These are phyloP conservation scores for human DNA, from an alignment of 2,113 vertebrate species.

Conservation along the genomic window DNA sequence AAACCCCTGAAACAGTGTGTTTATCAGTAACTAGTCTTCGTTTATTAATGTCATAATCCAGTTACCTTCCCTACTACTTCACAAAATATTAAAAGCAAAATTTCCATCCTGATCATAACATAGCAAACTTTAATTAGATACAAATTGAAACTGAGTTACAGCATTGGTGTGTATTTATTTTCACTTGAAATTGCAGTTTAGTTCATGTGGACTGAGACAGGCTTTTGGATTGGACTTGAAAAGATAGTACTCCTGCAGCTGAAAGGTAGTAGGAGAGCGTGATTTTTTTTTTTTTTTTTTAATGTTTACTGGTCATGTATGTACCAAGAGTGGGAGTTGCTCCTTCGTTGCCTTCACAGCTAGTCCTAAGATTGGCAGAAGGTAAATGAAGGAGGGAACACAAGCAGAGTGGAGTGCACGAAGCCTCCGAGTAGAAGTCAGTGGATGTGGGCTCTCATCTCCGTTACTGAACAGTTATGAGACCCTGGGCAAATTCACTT, in stretches of 20 bases:
- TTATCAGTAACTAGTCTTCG: not conserved
- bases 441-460: not conserved
- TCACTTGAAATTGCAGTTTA: not conserved
- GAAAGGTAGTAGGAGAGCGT: not conserved
- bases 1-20: not conserved
- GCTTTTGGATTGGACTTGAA: constrained; percentile 1
- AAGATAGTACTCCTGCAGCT: not conserved
- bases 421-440: not conserved
- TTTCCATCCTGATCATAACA: constrained; percentile 25
- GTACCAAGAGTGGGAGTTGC: constrained; percentile 9
- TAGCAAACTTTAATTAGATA: not conserved
- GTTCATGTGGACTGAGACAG: not conserved
- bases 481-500: not conserved
- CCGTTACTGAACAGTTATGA: not conserved
- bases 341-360: not conserved
- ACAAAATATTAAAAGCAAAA: constrained; percentile 19
- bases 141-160: constrained; percentile 39
- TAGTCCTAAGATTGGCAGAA: not conserved
- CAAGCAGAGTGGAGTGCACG: not conserved
- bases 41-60: not conserved
- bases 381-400: not conserved
- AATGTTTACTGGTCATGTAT: not conserved
- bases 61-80: not conserved
- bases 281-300: constrained; percentile 35
- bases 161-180: not conserved